phyloP scores from a whole-genome alignment of 2,797 vertebrate genomes.

The Alca torda region DNA sequence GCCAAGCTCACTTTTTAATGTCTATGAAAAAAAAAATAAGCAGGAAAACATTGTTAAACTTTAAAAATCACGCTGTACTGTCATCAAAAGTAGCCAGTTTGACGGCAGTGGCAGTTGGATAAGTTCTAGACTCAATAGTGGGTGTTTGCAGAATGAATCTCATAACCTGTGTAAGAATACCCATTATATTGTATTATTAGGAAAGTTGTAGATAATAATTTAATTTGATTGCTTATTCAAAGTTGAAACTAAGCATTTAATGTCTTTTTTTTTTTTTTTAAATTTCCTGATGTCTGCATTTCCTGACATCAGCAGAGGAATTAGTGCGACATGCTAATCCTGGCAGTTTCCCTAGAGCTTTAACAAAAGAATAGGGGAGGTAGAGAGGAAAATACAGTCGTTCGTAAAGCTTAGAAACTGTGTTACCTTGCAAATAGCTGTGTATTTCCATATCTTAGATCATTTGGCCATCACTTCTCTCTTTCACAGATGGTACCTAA shows the following conservation, averaged over 20 bases:
- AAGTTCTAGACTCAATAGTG: not conserved
- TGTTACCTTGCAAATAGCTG: not conserved
- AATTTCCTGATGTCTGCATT: not conserved
- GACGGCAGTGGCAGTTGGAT: not conserved
- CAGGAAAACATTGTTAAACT: not conserved
- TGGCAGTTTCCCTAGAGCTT: not conserved
- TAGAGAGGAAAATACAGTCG: not conserved
- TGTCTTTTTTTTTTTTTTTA: not conserved
- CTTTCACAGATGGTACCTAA: slow-evolving; percentile 1
- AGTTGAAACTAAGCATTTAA: not conserved
- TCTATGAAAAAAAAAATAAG: not conserved
- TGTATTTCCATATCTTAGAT: not conserved
- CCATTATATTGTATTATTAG: not conserved
- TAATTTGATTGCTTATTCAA: not conserved
- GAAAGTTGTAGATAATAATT: not conserved
- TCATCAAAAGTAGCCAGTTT: not conserved
- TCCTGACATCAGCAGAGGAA: not conserved
- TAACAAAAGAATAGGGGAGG: not conserved
- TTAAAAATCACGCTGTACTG: not conserved
- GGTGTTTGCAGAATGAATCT: not conserved
- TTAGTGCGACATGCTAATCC: not conserved
- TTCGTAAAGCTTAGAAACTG: slow-evolving; percentile 1
- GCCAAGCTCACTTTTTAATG: not conserved
- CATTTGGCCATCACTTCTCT: slow-evolving; percentile 6
- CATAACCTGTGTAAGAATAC: not conserved